Base-by-base conservation (phyloP, 1,140 invertebrate genomes). In the Diachasma alloeum region DNA sequence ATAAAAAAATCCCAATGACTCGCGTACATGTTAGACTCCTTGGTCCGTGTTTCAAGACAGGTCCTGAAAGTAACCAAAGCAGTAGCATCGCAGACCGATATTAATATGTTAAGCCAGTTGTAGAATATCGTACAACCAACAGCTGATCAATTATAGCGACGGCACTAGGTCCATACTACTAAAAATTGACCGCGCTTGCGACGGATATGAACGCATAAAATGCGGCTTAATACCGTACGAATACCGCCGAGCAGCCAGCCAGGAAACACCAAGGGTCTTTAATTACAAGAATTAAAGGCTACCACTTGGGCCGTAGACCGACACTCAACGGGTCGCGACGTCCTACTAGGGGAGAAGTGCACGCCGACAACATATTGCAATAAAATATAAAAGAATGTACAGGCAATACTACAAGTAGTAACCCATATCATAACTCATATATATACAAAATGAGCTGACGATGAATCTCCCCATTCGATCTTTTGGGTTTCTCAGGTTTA, bases 1-100 rank as follows among this genome's bases (percentile, higher is more conserved):
- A n/a, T n/a, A n/a, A n/a, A n/a, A n/a, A n/a, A 82, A 81, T 90
- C 92, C 91, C 92, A 91, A 92, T 92, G 91, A 95, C 94, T 96
- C 91, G 94, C 94, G 91, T 89, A 93, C 91, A 93, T 92, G 93
- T 91, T 94, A 94, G 93, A 96, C 94, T 95, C 94, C 94, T 95
- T 96, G 94, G 94, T 96, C 95, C 94, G 94, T 96, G 94, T 96
- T 96, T 96, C 94, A 95, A 96, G 95, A 96, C 94, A 94, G 94
- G 94, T 94, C 83, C 92, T 91, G 91, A 91, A 91, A 91, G 90
- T 90, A 90, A n/a, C n/a, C n/a, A n/a, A n/a, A n/a, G n/a, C n/a
- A n/a, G n/a, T n/a, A n/a, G n/a, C n/a, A n/a, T n/a, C 90, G 90
- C 90, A 78, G 89, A 91, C 90, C 81, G 88, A 86, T 78, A 81